Evolutionary conservation across 2,113 vertebrate genomes (phyloP).

Genomic region (Rhineura floridana): DNA sequence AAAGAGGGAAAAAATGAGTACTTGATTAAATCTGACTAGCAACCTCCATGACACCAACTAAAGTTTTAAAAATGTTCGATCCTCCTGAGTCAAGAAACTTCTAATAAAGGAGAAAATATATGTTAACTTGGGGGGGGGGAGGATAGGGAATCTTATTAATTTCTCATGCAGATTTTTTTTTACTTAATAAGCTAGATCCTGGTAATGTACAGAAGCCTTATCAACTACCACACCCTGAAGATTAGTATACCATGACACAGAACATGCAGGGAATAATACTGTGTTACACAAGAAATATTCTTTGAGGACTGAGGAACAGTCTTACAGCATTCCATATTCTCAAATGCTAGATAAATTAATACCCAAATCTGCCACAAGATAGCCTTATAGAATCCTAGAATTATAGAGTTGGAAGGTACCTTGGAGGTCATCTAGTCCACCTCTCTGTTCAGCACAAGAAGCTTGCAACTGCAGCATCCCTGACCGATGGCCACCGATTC

Average conservation of each 20-base stretch:
- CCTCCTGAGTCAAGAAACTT: background rate
- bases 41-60: constrained; percentile 27
- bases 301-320: background rate
- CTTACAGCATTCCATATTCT: background rate
- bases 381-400: background rate
- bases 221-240: background rate
- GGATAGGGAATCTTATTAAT: background rate
- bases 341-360: background rate
- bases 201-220: background rate
- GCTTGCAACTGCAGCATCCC: no score
- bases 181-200: background rate
- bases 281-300: background rate
- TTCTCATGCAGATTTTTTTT: background rate
- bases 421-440: no score
- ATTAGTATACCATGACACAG: background rate
- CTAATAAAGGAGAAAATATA: background rate
- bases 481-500: no score
- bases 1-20: background rate
- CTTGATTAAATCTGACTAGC: constrained; percentile 15
- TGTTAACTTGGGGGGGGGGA: background rate
- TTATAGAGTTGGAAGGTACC: no score
- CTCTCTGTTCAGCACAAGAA: no score
- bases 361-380: background rate
- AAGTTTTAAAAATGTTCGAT: background rate
- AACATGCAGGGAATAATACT: background rate